Percentiles rank a stretch among this genome's conserved stretches.
Evolutionary conservation across 2,113 vertebrate species (phyloP).

Genomic region (Nanger granti): DNA sequence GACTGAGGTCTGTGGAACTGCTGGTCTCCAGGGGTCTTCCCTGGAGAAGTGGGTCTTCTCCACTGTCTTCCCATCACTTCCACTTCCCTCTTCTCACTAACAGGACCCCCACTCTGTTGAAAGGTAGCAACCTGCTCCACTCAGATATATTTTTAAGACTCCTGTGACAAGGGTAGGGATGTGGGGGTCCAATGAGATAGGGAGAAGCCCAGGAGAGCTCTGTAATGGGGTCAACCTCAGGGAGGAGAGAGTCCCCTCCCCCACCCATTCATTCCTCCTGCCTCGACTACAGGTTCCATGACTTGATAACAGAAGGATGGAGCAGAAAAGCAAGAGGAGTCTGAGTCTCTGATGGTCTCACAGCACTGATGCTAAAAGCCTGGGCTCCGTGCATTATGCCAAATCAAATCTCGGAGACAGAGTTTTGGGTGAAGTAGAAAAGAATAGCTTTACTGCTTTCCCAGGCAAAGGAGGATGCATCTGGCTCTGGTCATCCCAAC

Average conservation of each 20-base stretch:
- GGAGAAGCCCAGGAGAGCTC: too few species aligned
- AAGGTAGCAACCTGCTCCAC: neutral
- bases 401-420: neutral
- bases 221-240: neutral
- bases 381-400: neutral
- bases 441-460: neutral
- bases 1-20: neutral
- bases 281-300: rapidly evolving
- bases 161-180: neutral
- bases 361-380: neutral
- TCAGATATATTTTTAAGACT: neutral
- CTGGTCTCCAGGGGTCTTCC: neutral
- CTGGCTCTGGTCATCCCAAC: neutral
- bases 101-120: neutral
- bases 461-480: neutral
- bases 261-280: neutral
- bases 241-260: neutral
- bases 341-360: neutral
- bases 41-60: too few species aligned
- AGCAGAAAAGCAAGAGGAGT: neutral
- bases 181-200: neutral
- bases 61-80: neutral
- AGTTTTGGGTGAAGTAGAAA: neutral
- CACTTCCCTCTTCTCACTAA: neutral
- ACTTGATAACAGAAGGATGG: neutral